Evolutionary conservation across 2,888 invertebrate species (phyloP).

Genomic region (Rosalia funebris): DNA sequence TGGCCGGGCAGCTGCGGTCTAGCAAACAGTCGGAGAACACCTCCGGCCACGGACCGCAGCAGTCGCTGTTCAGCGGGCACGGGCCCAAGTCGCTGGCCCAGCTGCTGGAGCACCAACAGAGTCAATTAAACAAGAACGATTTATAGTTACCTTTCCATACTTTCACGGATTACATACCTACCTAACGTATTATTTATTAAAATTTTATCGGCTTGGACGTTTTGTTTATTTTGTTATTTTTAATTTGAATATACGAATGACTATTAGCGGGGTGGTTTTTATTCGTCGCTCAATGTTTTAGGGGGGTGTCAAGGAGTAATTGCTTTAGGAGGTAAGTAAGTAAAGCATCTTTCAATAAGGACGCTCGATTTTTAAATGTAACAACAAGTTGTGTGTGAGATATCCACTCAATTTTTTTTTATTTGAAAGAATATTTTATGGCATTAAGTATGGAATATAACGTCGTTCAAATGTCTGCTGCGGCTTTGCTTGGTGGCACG

Average conservation of each 20-base stretch:
- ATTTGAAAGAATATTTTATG: too few species aligned
- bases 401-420: too few species aligned
- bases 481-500: too few species aligned
- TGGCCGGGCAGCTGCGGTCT: constrained; percentile 54
- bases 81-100: constrained; percentile 83
- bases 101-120: constrained; percentile 81
- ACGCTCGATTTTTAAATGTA: too few species aligned
- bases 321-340: too few species aligned
- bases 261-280: background rate
- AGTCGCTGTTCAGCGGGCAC: constrained; percentile 77
- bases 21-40: constrained; percentile 33
- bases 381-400: too few species aligned
- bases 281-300: too few species aligned
- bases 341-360: too few species aligned
- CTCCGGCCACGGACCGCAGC: constrained; percentile 51
- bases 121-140: constrained; percentile 55
- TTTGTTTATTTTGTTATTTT: constrained; percentile 19
- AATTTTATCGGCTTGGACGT: constrained; percentile 13
- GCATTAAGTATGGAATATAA: too few species aligned
- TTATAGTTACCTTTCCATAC: constrained; percentile 19
- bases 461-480: too few species aligned
- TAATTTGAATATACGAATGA: constrained; percentile 15
- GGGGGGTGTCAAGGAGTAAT: too few species aligned
- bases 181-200: constrained; percentile 11
- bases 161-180: background rate